phyloP scores from a whole-genome alignment of 2,888 invertebrate species.

The Abrostola triplasia region DNA sequence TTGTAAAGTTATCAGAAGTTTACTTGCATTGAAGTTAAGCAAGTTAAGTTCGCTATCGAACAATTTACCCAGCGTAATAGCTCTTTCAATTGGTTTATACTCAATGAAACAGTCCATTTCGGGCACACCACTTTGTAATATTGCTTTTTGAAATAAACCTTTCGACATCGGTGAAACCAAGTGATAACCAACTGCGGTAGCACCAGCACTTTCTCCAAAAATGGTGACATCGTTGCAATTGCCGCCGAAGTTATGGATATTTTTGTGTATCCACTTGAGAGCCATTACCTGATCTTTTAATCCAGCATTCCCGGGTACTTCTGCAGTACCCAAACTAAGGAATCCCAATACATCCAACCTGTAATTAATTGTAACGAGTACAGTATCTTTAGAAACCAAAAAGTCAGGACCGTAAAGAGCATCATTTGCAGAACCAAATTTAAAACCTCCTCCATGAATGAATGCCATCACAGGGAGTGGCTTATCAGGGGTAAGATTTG shows the following conservation, averaged over 20 bases:
- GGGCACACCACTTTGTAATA: slow-evolving; percentile 7
- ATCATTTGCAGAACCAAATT: slow-evolving; percentile 57
- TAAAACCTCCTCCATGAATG: slow-evolving; percentile 64
- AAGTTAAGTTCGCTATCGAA: background rate
- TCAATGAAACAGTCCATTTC: background rate
- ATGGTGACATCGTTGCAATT: slow-evolving; percentile 43
- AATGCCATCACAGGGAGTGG: slow-evolving; percentile 60
- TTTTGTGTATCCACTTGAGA: slow-evolving; percentile 63
- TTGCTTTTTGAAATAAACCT: slow-evolving; percentile 13
- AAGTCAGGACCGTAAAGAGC: slow-evolving; percentile 25
- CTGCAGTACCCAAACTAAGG: slow-evolving; percentile 56
- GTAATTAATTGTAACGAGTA: slow-evolving; percentile 67
- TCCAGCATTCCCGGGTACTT: slow-evolving; percentile 68
- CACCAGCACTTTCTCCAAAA: slow-evolving; percentile 13
- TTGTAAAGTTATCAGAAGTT: background rate
- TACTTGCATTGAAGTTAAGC: background rate
- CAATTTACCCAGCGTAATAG: background rate
- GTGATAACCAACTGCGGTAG: slow-evolving; percentile 6
- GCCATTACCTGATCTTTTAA: slow-evolving; percentile 68
- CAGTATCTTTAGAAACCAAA: slow-evolving; percentile 47
- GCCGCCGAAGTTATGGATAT: slow-evolving; percentile 61
- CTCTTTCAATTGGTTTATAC: background rate
- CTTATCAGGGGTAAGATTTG: background rate
- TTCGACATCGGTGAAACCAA: slow-evolving; percentile 21
- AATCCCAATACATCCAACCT: slow-evolving; percentile 66